phyloP scores from a whole-genome alignment of 2,888 invertebrate species.

The Eulithis testata region DNA sequence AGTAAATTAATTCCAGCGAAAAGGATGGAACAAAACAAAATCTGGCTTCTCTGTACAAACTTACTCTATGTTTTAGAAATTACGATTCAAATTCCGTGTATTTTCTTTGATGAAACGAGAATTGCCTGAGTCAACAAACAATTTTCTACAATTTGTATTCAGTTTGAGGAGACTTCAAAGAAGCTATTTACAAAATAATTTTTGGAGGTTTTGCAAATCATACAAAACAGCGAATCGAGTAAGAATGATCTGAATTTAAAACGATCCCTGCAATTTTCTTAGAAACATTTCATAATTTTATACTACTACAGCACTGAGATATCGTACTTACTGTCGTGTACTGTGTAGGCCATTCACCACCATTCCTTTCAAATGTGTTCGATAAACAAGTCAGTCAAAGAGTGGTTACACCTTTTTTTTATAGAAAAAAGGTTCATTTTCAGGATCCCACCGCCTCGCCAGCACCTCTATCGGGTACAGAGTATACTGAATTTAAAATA shows the following conservation, averaged over 20 bases:
- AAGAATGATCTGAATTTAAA: constrained; percentile 34
- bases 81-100: background rate
- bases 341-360: no score
- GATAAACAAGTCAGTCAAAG: no score
- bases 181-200: constrained; percentile 34
- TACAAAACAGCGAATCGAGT: constrained; percentile 32
- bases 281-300: constrained; percentile 31
- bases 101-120: constrained; percentile 4
- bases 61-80: background rate
- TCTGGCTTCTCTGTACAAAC: background rate
- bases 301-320: no score
- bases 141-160: constrained; percentile 15
- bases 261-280: constrained; percentile 42
- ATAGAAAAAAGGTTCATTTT: no score
- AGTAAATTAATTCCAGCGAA: no score
- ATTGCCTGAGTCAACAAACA: constrained; percentile 13
- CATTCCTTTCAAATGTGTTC: no score
- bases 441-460: no score
- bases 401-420: no score
- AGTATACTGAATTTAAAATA: no score
- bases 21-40: no score
- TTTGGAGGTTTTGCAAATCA: constrained; percentile 32
- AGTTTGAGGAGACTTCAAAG: constrained; percentile 20
- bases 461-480: no score
- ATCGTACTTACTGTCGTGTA: no score